Base-by-base conservation (phyloP, 2,113 vertebrate species). In the Halichoeres trimaculatus region DNA sequence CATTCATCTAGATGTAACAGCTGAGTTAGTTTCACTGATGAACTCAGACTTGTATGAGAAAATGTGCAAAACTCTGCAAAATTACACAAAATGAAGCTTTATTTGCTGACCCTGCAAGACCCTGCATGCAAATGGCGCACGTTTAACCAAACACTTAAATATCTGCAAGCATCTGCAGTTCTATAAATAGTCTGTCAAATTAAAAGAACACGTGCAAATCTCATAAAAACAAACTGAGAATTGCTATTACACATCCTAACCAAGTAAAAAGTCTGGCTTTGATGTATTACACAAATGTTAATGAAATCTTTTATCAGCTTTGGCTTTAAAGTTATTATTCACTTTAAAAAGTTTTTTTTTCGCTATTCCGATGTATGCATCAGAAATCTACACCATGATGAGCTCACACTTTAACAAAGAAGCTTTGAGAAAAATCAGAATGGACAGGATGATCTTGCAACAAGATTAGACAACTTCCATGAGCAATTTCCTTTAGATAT, bases 11-110 rank as follows among this genome's bases (percentile, higher is more conserved):
- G 67, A 66, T 43, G 16, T 23, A 41, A 66, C 5, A 36, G 47
- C 13, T 34, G 36, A 51, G 43, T 47, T 61, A n/a, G 30, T 50
- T 63, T 77, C 40, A 76, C 43, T 36, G 54, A 80, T 72, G 12
- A 19, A 57, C 24, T 62, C 17, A 34, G 45, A 30, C 20, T 22
- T 65, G 17, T 22, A 11, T 8, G 17, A 35, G 4, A 5, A 22
- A 13, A 52, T 35, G 24, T 13, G 41, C 5, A 26, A 45, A 63
- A 10, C 20, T 52, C 24, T 24, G 10, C 47, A 8, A 69, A 38
- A 10, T 68, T 19, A 71, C 38, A 47, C 14, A 36, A 66, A 22
- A 55, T 22, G 16, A n/a, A 52, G 22, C 17, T 35, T 20, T 38
- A 22, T 63, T 43, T 48, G 7, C 16, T 5, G 43, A 45, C 17